Conservation (phyloP, 2,797 vertebrate species). For the Petrocephalus sullivani region DNA sequence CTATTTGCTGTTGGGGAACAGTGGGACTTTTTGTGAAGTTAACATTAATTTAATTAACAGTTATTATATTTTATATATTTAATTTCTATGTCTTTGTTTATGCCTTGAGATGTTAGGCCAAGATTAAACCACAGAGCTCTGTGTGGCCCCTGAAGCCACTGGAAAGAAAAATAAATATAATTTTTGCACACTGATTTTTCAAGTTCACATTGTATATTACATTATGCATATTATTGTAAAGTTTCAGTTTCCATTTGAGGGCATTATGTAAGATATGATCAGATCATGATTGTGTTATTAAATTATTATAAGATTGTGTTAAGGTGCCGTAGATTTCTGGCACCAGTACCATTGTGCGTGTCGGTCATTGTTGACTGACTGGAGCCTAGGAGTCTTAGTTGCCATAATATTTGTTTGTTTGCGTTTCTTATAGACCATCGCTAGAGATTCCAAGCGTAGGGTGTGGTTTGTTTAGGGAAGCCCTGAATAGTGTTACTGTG, state of each 20-base stretch:
- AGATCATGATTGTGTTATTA: neutral
- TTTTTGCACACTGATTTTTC: neutral
- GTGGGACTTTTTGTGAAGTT: neutral
- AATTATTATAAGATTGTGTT: neutral
- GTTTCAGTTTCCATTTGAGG: neutral
- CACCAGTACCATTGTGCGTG: neutral
- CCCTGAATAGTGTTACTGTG: neutral
- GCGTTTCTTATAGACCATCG: neutral
- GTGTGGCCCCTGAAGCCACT: neutral
- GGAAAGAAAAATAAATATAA: neutral
- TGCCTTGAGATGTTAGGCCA: neutral
- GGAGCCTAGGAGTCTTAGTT: neutral
- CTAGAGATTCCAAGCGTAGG: neutral
- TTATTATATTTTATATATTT: neutral
- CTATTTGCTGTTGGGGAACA: neutral
- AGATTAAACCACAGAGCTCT: neutral
- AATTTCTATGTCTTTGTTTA: neutral
- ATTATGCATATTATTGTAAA: neutral
- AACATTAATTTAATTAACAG: conserved; percentile 2
- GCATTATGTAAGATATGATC: neutral
- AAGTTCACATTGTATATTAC: neutral
- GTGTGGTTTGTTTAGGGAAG: neutral
- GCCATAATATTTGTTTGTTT: neutral
- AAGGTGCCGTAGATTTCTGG: neutral
- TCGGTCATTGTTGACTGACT: neutral